phyloP scores from a whole-genome alignment of 2,888 invertebrate genomes.

The Lochmaea crataegi region DNA sequence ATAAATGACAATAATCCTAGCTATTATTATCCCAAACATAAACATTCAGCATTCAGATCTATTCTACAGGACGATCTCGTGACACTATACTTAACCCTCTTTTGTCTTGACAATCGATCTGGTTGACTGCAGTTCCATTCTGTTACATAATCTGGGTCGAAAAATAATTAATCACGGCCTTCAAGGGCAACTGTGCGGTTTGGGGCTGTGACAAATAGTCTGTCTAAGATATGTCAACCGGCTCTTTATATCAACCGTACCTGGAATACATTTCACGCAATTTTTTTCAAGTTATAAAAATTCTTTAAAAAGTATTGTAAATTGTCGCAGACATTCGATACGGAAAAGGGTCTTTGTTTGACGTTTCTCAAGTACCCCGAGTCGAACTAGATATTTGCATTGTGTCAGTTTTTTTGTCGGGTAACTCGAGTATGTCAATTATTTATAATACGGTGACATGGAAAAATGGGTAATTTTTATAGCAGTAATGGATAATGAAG shows the following conservation, averaged over 20 bases:
- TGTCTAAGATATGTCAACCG: slow-evolving; percentile 61
- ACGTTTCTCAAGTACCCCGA: slow-evolving; percentile 39
- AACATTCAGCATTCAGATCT: slow-evolving; percentile 32
- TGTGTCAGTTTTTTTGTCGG: slow-evolving; percentile 50
- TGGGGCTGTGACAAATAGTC: slow-evolving; percentile 61
- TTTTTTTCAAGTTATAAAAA: slow-evolving; percentile 50
- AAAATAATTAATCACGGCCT: slow-evolving; percentile 60
- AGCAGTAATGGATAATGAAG: slow-evolving; percentile 37
- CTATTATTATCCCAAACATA: slow-evolving; percentile 35
- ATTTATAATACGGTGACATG: slow-evolving; percentile 47
- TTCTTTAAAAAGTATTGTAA: slow-evolving; percentile 43
- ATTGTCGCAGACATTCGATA: slow-evolving; percentile 40
- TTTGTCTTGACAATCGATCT: slow-evolving; percentile 56
- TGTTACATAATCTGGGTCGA: slow-evolving; percentile 59
- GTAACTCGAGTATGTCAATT: slow-evolving; percentile 49
- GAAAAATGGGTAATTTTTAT: slow-evolving; percentile 44
- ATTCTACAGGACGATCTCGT: slow-evolving; percentile 38
- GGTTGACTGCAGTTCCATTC: slow-evolving; percentile 55
- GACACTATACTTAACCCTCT: slow-evolving; percentile 56
- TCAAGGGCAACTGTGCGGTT: slow-evolving; percentile 57
- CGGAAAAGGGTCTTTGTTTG: slow-evolving; percentile 32
- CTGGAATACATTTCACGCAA: slow-evolving; percentile 57
- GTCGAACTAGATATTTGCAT: slow-evolving; percentile 49
- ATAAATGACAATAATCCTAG: slow-evolving; percentile 42
- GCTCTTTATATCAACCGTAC: slow-evolving; percentile 54